Evolutionary conservation across 2,797 vertebrate genomes (phyloP), one percentile per base, ranked within the genome.

Genomic region (Sebastes nivosus): DNA sequence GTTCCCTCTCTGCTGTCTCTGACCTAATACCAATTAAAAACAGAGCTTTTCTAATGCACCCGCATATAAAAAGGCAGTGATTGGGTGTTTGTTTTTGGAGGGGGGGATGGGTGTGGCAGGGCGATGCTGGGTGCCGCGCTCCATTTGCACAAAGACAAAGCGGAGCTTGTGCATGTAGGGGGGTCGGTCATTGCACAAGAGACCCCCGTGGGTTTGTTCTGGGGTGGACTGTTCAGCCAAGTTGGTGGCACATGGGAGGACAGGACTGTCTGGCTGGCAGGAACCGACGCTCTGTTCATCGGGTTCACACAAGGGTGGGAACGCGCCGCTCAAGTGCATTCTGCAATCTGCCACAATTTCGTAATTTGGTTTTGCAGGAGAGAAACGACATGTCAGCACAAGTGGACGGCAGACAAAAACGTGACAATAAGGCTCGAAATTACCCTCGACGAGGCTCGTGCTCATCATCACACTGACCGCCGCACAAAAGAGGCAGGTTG

Each of bases 21-120:
- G 77, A 87, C 81, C 85, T 70, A 46, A 89, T 67, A 89, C 80
- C 88, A 92, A 95, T 95, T 94, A 95, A 93, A 95, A 92, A 86
- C 87, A 65, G 59, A 81, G 69, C 75, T 55, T 75, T 69, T 68
- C 64, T n/a, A 30, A 83, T 68, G 55, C 38, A 69, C 38, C n/a
- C 1, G 18, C 81, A 77, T 78, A 69, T 71, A 8, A 77, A 83
- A 32, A 90, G 50, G 73, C 77, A 85, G 22, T 50, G 72, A 82
- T 82, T 59, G 66, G 67, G 64, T 75, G 75, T 87, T 90, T 79
- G 84, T 87, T 89, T 75, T 77, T 78, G 20, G 29, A 55, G 4
- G 70, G 46, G 55, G 65, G 71, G 76, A n/a, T 4, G 72, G 81
- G 58, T 24, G 79, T 20, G 34, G 58, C 20, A 20, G 80, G 77